phyloP scores from a whole-genome alignment of 1,140 invertebrate genomes.

The Campoletis sonorensis region DNA sequence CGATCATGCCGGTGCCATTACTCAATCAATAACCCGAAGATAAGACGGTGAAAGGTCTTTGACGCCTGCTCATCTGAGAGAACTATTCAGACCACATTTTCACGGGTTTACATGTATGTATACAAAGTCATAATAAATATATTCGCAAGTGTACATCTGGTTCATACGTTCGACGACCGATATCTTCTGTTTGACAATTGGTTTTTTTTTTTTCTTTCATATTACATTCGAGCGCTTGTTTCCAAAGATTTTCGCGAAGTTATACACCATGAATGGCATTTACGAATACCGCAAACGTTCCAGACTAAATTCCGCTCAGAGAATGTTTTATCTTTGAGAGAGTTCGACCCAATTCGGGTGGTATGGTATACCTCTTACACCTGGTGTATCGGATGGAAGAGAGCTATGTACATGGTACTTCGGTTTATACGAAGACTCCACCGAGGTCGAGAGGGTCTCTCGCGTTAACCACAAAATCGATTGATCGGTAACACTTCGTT shows the following conservation, averaged over 20 bases:
- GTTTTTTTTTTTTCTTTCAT: not conserved
- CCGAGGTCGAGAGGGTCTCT: not conserved
- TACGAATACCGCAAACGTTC: not conserved
- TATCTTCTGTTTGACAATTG: not conserved
- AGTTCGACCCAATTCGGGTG: not conserved
- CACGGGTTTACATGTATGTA: not conserved
- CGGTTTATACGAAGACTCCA: not conserved
- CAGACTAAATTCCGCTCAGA: not conserved
- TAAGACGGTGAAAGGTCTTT: constrained; percentile 59
- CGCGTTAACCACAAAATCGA: constrained; percentile 25
- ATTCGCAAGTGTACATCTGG: not conserved
- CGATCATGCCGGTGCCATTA: constrained; percentile 60
- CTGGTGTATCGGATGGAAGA: not conserved
- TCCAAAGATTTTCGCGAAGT: not conserved
- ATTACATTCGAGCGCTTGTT: not conserved
- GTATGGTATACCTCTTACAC: not conserved
- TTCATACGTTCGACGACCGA: not conserved
- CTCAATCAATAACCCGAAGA: constrained; percentile 57
- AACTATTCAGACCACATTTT: not conserved
- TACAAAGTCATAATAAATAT: not conserved
- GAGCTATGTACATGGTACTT: not conserved
- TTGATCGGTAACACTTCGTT: constrained; percentile 5
- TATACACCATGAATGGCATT: not conserved
- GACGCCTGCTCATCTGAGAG: constrained; percentile 44
- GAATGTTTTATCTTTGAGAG: not conserved